These are phyloP conservation scores for Corydoras maculifer DNA, from an alignment of 2,113 vertebrate species.

Conservation along the genomic window DNA sequence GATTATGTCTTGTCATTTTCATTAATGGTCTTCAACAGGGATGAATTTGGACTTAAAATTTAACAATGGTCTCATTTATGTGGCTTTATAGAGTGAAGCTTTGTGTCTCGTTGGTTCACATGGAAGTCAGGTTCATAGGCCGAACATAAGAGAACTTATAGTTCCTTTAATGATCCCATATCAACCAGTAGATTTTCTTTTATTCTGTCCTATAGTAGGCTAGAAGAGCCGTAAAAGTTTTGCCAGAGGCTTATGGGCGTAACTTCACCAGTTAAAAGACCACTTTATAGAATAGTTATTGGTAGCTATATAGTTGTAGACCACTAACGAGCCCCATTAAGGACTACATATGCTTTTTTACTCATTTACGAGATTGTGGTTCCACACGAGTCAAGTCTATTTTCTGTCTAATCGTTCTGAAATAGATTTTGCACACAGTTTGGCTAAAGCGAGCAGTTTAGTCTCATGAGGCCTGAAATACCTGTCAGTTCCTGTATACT, in stretches of 20 bases:
- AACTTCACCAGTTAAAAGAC: conserved; percentile 10
- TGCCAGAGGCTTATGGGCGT: conserved; percentile 11
- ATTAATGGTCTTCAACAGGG: not conserved
- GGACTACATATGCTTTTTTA: conserved; percentile 2
- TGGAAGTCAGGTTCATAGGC: not conserved
- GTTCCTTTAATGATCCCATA: not conserved
- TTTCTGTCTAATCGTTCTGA: conserved; percentile 5
- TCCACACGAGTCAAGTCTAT: not conserved
- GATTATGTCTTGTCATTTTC: not conserved
- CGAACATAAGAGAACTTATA: not conserved
- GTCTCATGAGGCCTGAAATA: conserved; percentile 36
- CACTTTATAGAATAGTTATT: conserved; percentile 25
- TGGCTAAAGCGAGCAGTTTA: conserved; percentile 5
- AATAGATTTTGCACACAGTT: conserved; percentile 36
- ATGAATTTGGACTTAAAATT: not conserved
- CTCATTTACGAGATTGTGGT: conserved; percentile 27
- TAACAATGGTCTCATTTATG: no score
- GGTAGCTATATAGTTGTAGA: conserved; percentile 20
- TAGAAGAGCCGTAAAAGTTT: not conserved
- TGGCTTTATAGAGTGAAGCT: no score
- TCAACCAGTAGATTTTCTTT: not conserved
- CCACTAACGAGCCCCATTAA: conserved; percentile 23
- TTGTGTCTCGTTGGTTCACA: not conserved
- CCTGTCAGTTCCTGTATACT: conserved; percentile 49
- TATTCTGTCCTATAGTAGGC: not conserved